Base-by-base conservation (phyloP, 2,888 invertebrate genomes). In the Silvanus unidentatus region DNA sequence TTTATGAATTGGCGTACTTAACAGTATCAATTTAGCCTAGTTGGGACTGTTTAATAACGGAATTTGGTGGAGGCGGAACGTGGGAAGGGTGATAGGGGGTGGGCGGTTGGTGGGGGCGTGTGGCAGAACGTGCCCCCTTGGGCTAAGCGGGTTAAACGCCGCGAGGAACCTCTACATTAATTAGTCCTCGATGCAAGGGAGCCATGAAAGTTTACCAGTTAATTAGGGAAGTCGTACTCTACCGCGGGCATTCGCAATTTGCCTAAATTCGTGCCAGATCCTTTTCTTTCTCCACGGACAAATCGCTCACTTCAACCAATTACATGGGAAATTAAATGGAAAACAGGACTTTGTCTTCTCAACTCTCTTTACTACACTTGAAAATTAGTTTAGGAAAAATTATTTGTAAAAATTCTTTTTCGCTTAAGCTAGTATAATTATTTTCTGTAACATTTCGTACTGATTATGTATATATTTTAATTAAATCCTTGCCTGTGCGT, bases 201-300 rank as follows among this genome's bases (percentile, higher is more conserved):
- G 66, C 65, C 68, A 66, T 69, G 71, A 70, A 72, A 72, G 71
- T 72, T 72, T 72, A 71, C 71, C 71, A 72, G 72, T 72, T 72
- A 72, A 72, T 72, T 72, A 71, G 71, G 66, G 65, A 63, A 67
- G 64, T 64, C 66, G 60, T 62, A 60, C 60, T 53, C 58, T 62
- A 62, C 62, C 60, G 62, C 59, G 58, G 59, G 59, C 64, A 61
- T 57, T 61, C 58, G 60, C 62, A 63, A 63, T 62, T 63, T 63
- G 63, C 59, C 59, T 60, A 58, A 64, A 63, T 64, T 61, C 60
- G 52, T 51, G 49, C 54, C 49, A 50, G 54, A 51, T 54, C 51
- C 39, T 30, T n/a, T 29, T 27, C 15, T 32, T 35, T 35, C 30
- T 35, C 16, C 15, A 35, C 12, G 22, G 29, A 42, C 30, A 34